Evolutionary conservation across 1,140 invertebrate species (phyloP).

Genomic region (Diprion similis): DNA sequence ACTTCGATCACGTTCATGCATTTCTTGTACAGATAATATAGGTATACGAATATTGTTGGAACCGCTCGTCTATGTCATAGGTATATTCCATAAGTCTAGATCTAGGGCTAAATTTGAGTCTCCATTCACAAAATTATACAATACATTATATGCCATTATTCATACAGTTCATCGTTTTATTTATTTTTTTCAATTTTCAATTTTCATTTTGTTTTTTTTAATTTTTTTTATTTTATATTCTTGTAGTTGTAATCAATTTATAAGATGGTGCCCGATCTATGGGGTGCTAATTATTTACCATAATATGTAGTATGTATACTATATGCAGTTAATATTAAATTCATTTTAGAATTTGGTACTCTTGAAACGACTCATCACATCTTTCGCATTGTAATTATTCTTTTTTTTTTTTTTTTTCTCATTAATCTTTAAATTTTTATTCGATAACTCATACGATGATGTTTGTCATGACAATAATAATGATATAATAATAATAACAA

Average conservation of each 20-base stretch:
- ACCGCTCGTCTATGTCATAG: neutral
- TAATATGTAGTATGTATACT: constrained; percentile 40
- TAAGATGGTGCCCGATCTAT: constrained; percentile 50
- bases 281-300: constrained; percentile 34
- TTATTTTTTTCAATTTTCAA: constrained; percentile 17
- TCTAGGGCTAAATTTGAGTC: too few species aligned
- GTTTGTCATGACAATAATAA: constrained; percentile 12
- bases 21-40: neutral
- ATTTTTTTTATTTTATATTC: neutral
- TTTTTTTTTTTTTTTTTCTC: neutral
- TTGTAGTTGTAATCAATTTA: constrained; percentile 44
- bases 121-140: too few species aligned
- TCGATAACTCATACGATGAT: constrained; percentile 12
- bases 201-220: constrained; percentile 12
- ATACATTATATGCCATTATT: too few species aligned
- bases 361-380: constrained; percentile 46
- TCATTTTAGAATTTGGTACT: constrained; percentile 62
- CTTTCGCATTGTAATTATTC: constrained; percentile 15
- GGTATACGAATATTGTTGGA: neutral
- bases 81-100: too few species aligned
- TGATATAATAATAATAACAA: neutral
- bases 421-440: constrained; percentile 9
- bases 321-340: constrained; percentile 56
- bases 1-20: too few species aligned
- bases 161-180: constrained; percentile 17